Evolutionary conservation across 2,888 invertebrate species (phyloP).

Genomic region (Thyatira batis): DNA sequence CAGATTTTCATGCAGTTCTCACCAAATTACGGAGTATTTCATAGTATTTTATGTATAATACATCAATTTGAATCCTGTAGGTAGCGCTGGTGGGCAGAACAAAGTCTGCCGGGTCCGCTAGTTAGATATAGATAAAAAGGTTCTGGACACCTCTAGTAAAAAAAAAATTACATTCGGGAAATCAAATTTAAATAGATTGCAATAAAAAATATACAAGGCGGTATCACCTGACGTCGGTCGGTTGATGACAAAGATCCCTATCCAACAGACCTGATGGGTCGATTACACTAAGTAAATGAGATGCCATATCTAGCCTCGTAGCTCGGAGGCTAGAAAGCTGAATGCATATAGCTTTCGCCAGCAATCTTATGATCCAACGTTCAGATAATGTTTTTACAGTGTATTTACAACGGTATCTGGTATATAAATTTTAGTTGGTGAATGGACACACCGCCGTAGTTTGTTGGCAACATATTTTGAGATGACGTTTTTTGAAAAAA

Average conservation of each 20-base stretch:
- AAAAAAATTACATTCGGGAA: no score
- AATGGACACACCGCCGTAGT: slow-evolving; percentile 2
- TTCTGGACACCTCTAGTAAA: no score
- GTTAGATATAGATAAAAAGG: no score
- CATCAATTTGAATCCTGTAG: no score
- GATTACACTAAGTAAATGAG: slow-evolving; percentile 43
- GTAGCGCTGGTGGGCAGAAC: no score
- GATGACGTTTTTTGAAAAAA: neutral
- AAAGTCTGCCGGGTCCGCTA: no score
- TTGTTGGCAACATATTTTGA: neutral
- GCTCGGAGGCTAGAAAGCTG: slow-evolving; percentile 35
- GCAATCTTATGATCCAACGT: slow-evolving; percentile 29
- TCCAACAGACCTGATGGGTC: slow-evolving; percentile 31
- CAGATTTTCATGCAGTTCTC: no score
- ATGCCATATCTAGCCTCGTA: slow-evolving; percentile 29
- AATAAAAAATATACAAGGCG: neutral
- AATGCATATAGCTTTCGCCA: slow-evolving; percentile 27
- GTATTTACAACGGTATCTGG: slow-evolving; percentile 21
- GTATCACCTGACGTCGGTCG: neutral
- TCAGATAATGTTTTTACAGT: slow-evolving; percentile 31
- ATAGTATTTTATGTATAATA: no score
- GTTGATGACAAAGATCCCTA: slow-evolving; percentile 22
- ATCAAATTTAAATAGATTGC: no score
- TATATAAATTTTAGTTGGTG: slow-evolving; percentile 16
- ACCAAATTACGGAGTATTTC: no score